A percentile compares a stretch with the other conserved stretches of the same genome.
These are phyloP conservation scores for Rugalucina vietnamica DNA, from an alignment of 2,888 invertebrate species.

Conservation along the genomic window DNA sequence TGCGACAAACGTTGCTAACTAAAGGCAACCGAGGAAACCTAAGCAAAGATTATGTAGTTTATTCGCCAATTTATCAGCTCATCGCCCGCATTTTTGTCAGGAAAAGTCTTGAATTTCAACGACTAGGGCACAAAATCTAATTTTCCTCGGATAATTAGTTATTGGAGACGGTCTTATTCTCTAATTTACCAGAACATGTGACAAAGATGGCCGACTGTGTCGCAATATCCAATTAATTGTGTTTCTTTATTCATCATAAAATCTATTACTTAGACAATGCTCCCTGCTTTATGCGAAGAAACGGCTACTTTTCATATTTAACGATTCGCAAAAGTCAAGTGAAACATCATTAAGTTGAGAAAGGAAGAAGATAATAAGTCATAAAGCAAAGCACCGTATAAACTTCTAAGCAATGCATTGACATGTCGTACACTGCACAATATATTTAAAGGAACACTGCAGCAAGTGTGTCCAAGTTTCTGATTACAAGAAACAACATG, in stretches of 20 bases:
- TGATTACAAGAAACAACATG: too few relatives aligned
- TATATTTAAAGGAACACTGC: too few relatives aligned
- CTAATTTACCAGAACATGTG: slow-evolving; percentile 54
- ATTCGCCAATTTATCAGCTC: slow-evolving; percentile 64
- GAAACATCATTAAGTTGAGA: background rate
- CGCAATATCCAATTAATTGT: slow-evolving; percentile 58
- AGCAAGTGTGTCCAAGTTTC: too few relatives aligned
- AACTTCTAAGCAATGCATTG: too few relatives aligned
- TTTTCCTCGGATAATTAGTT: slow-evolving; percentile 64
- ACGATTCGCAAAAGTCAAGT: slow-evolving; percentile 2
- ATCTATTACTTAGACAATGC: slow-evolving; percentile 51
- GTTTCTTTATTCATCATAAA: slow-evolving; percentile 64
- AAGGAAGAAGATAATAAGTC: background rate
- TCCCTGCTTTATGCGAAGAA: background rate
- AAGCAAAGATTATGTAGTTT: slow-evolving; percentile 43
- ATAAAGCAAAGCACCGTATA: background rate
- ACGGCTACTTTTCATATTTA: background rate
- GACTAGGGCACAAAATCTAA: slow-evolving; percentile 59
- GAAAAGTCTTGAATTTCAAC: slow-evolving; percentile 55
- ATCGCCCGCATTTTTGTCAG: slow-evolving; percentile 63
- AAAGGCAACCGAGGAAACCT: background rate
- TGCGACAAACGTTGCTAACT: background rate
- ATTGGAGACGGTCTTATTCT: slow-evolving; percentile 51
- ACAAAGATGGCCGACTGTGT: slow-evolving; percentile 25
- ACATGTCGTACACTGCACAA: too few relatives aligned